phyloP scores from a whole-genome alignment of 1,140 invertebrate genomes.

The Luehdorfia chinensis region DNA sequence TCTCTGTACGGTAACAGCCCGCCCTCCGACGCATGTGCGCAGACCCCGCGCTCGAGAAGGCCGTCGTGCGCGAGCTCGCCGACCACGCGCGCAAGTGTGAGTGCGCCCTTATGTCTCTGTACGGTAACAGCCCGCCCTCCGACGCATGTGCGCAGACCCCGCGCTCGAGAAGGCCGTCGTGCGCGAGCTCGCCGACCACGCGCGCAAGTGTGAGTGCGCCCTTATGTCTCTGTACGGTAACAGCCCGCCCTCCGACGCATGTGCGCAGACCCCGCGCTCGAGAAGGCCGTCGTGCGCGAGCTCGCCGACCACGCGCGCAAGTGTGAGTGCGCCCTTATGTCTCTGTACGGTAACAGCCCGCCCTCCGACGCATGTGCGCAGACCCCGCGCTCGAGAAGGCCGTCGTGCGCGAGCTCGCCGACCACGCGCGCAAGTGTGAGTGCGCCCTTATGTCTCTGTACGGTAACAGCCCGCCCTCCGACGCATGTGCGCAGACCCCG shows the following conservation, averaged over 20 bases:
- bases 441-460: no score
- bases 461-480: no score
- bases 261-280: slow-evolving; percentile 83
- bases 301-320: slow-evolving; percentile 89
- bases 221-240: no score
- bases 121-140: no score
- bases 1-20: no score
- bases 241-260: slow-evolving; percentile 86
- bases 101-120: slow-evolving; percentile 35
- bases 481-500: slow-evolving; percentile 84
- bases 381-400: slow-evolving; percentile 84
- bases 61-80: slow-evolving; percentile 87
- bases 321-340: slow-evolving; percentile 80
- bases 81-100: slow-evolving; percentile 91
- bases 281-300: slow-evolving; percentile 88
- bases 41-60: slow-evolving; percentile 83
- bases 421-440: slow-evolving; percentile 90
- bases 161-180: slow-evolving; percentile 87
- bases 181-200: slow-evolving; percentile 87
- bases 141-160: slow-evolving; percentile 86
- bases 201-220: slow-evolving; percentile 85
- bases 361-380: slow-evolving; percentile 84
- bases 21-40: slow-evolving; percentile 86
- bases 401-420: slow-evolving; percentile 87
- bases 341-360: no score